Evolutionary conservation across 2,113 vertebrate species (phyloP).

Genomic region (Perca schrenkii): DNA sequence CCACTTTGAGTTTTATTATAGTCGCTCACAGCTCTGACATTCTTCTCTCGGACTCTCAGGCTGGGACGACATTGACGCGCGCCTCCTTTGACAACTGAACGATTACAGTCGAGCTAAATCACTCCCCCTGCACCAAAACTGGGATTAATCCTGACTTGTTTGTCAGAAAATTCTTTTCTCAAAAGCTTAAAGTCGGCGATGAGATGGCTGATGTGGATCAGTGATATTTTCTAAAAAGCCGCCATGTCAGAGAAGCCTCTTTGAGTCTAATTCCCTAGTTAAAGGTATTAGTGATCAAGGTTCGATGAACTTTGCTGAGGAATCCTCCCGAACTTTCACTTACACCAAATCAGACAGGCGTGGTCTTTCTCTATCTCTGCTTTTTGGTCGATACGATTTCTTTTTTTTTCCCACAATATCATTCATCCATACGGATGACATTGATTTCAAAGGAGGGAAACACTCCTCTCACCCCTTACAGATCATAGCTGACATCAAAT

Average conservation of each 20-base stretch:
- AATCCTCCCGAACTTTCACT: conserved; percentile 68
- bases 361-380: conserved; percentile 37
- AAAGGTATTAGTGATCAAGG: conserved; percentile 74
- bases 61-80: conserved; percentile 1
- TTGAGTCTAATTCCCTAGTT: conserved; percentile 75
- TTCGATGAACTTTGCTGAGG: conserved; percentile 67
- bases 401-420: not conserved
- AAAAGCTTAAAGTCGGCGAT: conserved; percentile 51
- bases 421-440: conserved; percentile 51
- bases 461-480: conserved; percentile 13
- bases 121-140: conserved; percentile 12
- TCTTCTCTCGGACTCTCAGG: conserved; percentile 23
- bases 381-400: not conserved
- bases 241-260: conserved; percentile 74
- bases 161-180: conserved; percentile 52
- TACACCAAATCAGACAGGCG: conserved; percentile 59
- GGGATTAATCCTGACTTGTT: conserved; percentile 58
- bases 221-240: conserved; percentile 62
- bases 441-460: conserved; percentile 33
- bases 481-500: conserved; percentile 60
- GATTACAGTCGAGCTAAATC: conserved; percentile 60
- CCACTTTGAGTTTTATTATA: conserved; percentile 49
- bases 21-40: conserved; percentile 41
- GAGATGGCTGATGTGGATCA: conserved; percentile 71
- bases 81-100: conserved; percentile 49